Conservation (phyloP, 2,797 vertebrate genomes). For the Schizopygopsis pylzovi region DNA sequence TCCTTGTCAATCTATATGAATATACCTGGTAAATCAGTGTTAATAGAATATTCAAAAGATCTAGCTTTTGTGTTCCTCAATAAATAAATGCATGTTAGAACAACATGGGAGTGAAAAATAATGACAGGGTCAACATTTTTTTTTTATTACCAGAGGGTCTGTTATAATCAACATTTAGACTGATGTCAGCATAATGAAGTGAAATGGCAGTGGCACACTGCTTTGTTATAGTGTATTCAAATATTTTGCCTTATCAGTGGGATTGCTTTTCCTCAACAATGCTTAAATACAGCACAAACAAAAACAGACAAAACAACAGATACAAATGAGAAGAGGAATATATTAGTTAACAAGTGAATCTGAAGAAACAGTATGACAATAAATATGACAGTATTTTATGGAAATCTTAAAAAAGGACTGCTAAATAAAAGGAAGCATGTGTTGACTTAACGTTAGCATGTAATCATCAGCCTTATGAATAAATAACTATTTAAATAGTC, state of each 20-base stretch:
- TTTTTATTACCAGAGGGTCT: neutral
- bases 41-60: neutral
- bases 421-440: neutral
- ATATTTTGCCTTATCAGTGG: neutral
- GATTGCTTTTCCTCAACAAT: neutral
- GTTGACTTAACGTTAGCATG: neutral
- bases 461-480: no score
- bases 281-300: neutral
- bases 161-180: neutral
- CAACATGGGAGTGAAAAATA: neutral
- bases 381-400: neutral
- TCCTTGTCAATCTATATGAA: neutral
- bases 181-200: neutral
- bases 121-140: neutral
- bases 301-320: neutral
- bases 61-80: neutral
- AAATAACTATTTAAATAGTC: no score
- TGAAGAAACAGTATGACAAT: neutral
- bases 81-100: neutral
- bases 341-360: neutral
- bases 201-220: neutral
- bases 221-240: neutral
- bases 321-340: neutral
- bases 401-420: neutral
- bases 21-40: neutral